A percentile compares a stretch with the other conserved stretches of the same genome.
Evolutionary conservation across 2,888 invertebrate species (phyloP).

Genomic region (Oxystoma pomonae): DNA sequence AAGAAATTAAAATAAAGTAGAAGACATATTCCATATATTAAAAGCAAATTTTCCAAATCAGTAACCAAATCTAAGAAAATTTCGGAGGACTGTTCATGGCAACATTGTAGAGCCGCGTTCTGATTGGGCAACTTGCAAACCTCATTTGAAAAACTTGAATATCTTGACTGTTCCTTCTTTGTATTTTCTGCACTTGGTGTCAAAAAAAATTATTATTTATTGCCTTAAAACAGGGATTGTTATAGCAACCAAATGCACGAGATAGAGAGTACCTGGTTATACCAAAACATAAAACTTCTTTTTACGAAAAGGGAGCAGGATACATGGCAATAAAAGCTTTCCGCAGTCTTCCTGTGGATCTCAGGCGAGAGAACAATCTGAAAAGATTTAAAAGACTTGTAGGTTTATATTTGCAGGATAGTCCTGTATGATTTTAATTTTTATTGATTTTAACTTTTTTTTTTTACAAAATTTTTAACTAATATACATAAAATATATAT

Average conservation of each 20-base stretch:
- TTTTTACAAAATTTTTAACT: too few species aligned
- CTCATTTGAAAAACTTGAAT: neutral
- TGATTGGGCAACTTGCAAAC: neutral
- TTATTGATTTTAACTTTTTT: too few species aligned
- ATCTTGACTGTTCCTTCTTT: neutral
- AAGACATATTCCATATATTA: too few species aligned
- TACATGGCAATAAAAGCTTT: neutral
- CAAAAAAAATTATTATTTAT: too few species aligned
- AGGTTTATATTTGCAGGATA: neutral
- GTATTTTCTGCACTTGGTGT: neutral
- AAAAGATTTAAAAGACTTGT: neutral
- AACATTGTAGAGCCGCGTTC: too few species aligned
- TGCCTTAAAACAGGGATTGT: neutral
- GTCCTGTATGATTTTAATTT: neutral
- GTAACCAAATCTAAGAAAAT: too few species aligned
- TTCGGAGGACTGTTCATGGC: too few species aligned
- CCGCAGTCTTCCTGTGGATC: neutral
- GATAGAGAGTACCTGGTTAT: neutral
- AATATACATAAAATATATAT: too few species aligned
- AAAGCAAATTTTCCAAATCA: too few species aligned
- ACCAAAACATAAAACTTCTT: neutral
- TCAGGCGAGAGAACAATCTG: neutral
- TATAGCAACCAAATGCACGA: neutral
- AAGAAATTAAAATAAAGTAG: too few species aligned
- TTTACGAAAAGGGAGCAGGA: neutral